Conservation (phyloP, 2,888 invertebrate species). For the Aleiodes leptofemur region DNA sequence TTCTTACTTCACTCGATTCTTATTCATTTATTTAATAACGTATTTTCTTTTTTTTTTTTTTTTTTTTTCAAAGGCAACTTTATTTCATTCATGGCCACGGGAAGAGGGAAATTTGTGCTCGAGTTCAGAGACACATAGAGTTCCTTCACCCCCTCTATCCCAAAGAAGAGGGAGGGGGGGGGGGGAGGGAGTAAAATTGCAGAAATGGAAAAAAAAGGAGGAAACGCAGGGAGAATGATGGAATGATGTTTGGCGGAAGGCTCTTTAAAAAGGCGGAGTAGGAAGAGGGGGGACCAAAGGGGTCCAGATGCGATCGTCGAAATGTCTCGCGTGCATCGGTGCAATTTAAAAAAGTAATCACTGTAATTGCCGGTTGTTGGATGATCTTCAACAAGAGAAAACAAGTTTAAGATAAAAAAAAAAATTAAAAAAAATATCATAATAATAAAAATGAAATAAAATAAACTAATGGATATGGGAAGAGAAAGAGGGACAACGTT, state of each 20-base stretch:
- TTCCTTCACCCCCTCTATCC: constrained; percentile 18
- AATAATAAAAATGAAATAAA: constrained; percentile 30
- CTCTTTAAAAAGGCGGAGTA: background rate
- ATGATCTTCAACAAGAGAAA: constrained; percentile 26
- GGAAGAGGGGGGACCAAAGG: background rate
- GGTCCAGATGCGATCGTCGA: constrained; percentile 45
- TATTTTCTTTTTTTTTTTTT: constrained; percentile 27
- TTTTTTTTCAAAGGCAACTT: background rate
- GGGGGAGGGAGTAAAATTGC: background rate
- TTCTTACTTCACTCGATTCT: background rate
- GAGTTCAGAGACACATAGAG: constrained; percentile 29
- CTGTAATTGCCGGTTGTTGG: constrained; percentile 47
- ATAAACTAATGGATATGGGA: constrained; percentile 34
- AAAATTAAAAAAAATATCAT: constrained; percentile 14
- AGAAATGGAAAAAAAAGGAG: constrained; percentile 5
- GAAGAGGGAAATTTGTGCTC: constrained; percentile 21
- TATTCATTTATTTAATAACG: constrained; percentile 14
- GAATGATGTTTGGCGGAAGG: background rate
- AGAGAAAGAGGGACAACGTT: background rate
- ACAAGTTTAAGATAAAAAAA: constrained; percentile 9
- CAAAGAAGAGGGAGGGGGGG: no score
- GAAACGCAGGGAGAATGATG: constrained; percentile 5
- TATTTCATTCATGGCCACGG: constrained; percentile 25
- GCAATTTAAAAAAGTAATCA: constrained; percentile 49
- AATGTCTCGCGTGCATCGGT: constrained; percentile 45